Percentiles rank a stretch among this genome's conserved stretches.
Evolutionary conservation across 2,113 vertebrate genomes (phyloP).

Genomic region (Brachirus orientalis): DNA sequence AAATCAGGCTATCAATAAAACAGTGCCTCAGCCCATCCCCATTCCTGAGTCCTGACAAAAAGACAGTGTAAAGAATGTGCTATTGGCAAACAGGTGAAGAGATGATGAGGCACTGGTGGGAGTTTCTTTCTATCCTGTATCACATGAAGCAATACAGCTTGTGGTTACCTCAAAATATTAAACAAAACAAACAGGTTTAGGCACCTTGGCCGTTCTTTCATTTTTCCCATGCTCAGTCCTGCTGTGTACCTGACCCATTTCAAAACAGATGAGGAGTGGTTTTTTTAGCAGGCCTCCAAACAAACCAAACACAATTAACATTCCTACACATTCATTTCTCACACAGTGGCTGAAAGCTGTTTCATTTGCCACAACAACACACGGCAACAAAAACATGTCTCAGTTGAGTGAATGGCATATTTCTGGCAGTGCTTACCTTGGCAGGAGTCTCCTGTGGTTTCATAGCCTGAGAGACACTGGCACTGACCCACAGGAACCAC

Average conservation of each 20-base stretch:
- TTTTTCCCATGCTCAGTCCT: background rate
- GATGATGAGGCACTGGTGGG: conserved; percentile 12
- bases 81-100: conserved; percentile 49
- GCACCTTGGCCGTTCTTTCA: background rate
- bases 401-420: conserved; percentile 29
- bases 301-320: conserved; percentile 49
- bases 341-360: conserved; percentile 31
- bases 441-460: conserved; percentile 85
- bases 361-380: conserved; percentile 34
- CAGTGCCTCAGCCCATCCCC: conserved; percentile 21
- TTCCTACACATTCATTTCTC: conserved; percentile 48
- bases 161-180: conserved; percentile 14
- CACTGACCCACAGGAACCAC: conserved; percentile 93
- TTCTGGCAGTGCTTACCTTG: conserved; percentile 83
- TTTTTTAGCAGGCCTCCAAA: conserved; percentile 24
- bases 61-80: conserved; percentile 45
- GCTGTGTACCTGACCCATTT: conserved; percentile 21
- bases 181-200: conserved; percentile 45
- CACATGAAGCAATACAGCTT: conserved; percentile 16
- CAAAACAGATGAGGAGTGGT: background rate
- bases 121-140: background rate
- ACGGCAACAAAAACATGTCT: conserved; percentile 37
- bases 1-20: conserved; percentile 31
- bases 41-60: conserved; percentile 47
- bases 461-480: conserved; percentile 87